These are phyloP conservation scores for Harmothoe impar DNA, from an alignment of 2,888 invertebrate genomes.

Conservation along the genomic window DNA sequence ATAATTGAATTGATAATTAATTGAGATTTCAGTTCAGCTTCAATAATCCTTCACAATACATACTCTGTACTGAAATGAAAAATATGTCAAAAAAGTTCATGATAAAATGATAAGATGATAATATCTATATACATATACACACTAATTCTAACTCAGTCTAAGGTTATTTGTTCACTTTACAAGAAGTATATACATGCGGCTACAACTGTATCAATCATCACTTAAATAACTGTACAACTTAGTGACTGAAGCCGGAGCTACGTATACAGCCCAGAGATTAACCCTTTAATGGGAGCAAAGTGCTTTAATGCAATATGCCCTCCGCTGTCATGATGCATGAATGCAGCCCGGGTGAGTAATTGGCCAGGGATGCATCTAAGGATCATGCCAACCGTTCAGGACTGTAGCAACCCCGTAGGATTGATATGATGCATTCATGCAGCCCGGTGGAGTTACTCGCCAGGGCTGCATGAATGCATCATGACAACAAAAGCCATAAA, in stretches of 20 bases:
- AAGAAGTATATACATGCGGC: neutral
- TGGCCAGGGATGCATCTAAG: too few relatives aligned
- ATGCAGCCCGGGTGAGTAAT: too few relatives aligned
- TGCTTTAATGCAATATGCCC: too few relatives aligned
- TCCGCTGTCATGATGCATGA: neutral
- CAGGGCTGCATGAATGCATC: too few relatives aligned
- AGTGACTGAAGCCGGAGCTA: neutral
- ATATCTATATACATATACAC: slow-evolving; percentile 9
- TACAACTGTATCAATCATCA: neutral
- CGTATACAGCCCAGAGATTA: neutral
- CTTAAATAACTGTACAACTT: slow-evolving; percentile 20
- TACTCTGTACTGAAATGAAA: neutral
- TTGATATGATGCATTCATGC: too few relatives aligned
- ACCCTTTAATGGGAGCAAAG: too few relatives aligned
- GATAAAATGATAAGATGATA: neutral
- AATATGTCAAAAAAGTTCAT: neutral
- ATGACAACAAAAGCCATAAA: too few relatives aligned
- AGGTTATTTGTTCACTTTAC: neutral
- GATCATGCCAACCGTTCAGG: too few relatives aligned
- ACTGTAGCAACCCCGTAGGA: too few relatives aligned
- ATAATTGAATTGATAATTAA: neutral
- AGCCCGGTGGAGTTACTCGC: too few relatives aligned
- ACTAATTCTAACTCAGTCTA: slow-evolving; percentile 21
- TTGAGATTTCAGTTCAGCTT: neutral
- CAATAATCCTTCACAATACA: neutral